A percentile compares a stretch with the other conserved stretches of the same genome.
phyloP scores from a whole-genome alignment of 2,888 invertebrate genomes.

The Alloplasta piceator region DNA sequence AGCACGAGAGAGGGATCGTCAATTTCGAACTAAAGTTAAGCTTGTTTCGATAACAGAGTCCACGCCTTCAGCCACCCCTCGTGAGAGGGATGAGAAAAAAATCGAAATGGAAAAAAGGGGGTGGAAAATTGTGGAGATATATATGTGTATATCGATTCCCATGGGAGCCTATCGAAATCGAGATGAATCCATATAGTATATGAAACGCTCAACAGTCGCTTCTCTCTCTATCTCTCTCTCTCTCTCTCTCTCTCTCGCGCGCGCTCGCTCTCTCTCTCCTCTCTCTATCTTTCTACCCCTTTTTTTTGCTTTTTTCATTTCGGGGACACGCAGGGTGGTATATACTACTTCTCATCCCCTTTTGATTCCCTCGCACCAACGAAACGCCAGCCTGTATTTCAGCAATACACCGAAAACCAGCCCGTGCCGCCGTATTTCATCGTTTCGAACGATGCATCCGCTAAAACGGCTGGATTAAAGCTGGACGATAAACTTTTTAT shows the following conservation, averaged over 20 bases:
- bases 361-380: background rate
- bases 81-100: constrained; percentile 14
- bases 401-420: constrained; percentile 52
- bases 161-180: constrained; percentile 65
- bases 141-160: constrained; percentile 59
- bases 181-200: constrained; percentile 62
- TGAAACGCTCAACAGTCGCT: constrained; percentile 51
- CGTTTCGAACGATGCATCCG: constrained; percentile 74
- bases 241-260: constrained; percentile 60
- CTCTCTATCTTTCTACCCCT: constrained; percentile 35
- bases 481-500: constrained; percentile 79
- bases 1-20: background rate
- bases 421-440: constrained; percentile 72
- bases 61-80: constrained; percentile 7
- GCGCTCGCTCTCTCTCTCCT: constrained; percentile 39
- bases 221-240: constrained; percentile 36
- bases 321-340: too few species aligned
- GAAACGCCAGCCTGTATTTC: constrained; percentile 64
- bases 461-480: constrained; percentile 78
- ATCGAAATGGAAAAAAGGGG: constrained; percentile 32
- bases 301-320: constrained; percentile 53
- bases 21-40: background rate
- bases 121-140: constrained; percentile 56
- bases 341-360: background rate
- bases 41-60: background rate